Conservation (phyloP, 2,113 vertebrate genomes). For the Nannospalax galili region DNA sequence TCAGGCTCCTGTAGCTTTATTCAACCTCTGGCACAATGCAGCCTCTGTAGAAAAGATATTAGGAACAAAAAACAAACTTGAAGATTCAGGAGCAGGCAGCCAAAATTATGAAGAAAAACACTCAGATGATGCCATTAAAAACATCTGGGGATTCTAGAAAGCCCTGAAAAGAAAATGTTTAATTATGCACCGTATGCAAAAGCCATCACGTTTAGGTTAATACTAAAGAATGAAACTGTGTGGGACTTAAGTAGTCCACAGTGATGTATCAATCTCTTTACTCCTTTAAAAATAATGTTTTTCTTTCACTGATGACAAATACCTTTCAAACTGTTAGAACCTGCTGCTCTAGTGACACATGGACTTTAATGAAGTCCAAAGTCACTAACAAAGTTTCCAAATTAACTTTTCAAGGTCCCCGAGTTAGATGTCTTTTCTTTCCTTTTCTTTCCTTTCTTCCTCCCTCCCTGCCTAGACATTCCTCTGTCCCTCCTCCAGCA, state of each 20-base stretch:
- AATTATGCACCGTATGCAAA: conserved; percentile 90
- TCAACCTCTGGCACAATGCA: conserved; percentile 84
- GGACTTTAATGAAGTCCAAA: conserved; percentile 86
- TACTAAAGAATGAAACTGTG: conserved; percentile 85
- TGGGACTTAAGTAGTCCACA: conserved; percentile 87
- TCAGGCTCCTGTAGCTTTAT: conserved; percentile 73
- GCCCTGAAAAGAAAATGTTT: conserved; percentile 91
- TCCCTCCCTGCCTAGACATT: neutral
- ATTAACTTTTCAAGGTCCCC: conserved; percentile 70
- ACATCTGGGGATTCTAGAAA: conserved; percentile 90
- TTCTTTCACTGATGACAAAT: conserved; percentile 90
- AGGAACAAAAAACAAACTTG: conserved; percentile 87
- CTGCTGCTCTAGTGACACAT: conserved; percentile 82
- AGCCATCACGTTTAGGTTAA: conserved; percentile 89
- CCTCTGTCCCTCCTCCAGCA: neutral
- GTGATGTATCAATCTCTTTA: conserved; percentile 89
- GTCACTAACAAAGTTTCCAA: conserved; percentile 80
- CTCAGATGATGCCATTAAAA: conserved; percentile 91
- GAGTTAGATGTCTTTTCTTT: conserved; percentile 45
- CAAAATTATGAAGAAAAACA: conserved; percentile 90
- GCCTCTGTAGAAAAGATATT: conserved; percentile 88
- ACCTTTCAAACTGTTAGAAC: conserved; percentile 88
- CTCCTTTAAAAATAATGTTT: conserved; percentile 89
- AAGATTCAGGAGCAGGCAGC: conserved; percentile 86
- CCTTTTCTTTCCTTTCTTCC: neutral